Base-by-base conservation (phyloP, 2,113 vertebrate genomes). In the Chloroceryle aenea region DNA sequence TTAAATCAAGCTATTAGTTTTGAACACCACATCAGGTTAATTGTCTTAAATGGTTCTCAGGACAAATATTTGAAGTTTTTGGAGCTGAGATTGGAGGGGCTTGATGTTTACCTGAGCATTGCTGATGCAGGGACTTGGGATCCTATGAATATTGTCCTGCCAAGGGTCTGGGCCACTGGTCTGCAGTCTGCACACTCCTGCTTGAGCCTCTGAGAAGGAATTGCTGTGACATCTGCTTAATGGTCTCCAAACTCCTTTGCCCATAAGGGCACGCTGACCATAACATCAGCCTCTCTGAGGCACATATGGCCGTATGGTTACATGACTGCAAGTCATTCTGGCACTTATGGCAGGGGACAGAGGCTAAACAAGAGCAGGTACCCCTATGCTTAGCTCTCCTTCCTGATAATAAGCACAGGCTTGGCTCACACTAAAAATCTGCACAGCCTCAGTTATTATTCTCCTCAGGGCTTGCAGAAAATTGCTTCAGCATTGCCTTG, bases 1-100 rank as follows among this genome's bases (percentile, higher is more conserved):
- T 74, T 45, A 94, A 91, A 91, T 67, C 38, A 90, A 83, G 64
- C 32, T 86, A 81, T 85, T 72, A 19, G 12, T 72, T 89, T 82
- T 36, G 15, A 88, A 66, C 9, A 52, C 9, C 29, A 64, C 61
- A 82, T 53, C 61, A 66, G 43, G 40, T 59, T 87, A 76, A 89
- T 53, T 90, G 32, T 47, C 12, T 83, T 43, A 77, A 79, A n/a
- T 20, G 4, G 8, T 76, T 85, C 26, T 63, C 50, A 43, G 14
- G 11, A 32, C 29, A 87, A 90, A 63, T 73, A 73, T 17, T 77
- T 76, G 25, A 85, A 63, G 34, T 34, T 58, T 50, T 68, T 77
- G 16, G 29, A 88, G 21, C 29, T 67, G 36, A 63, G 29, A 63
- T 7, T 81, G 43, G 56, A 71, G 38, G 38, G 15, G 5, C 7